Base-by-base conservation (phyloP, 2,888 invertebrate species). In the Norana najaformis region DNA sequence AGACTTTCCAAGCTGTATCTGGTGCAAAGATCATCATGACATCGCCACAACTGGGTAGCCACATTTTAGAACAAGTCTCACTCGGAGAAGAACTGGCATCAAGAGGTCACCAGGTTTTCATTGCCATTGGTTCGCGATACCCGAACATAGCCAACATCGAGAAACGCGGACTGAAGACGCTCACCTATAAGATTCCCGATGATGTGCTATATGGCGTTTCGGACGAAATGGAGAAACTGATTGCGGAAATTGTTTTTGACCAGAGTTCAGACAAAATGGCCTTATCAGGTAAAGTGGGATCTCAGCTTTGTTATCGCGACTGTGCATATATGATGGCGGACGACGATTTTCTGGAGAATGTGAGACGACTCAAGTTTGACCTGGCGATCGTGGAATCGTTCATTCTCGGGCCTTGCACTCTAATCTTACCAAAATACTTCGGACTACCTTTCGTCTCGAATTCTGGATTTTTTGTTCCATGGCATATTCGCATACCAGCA, bases 41-140 rank as follows among this genome's bases (percentile, higher is more conserved):
- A 37, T 36, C 89, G 18, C 83, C 41, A 16, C 90, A 85, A 38
- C 35, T 89, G 1, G 39, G 35, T n/a, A 89, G 91, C 88, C 91
- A 91, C 38, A 38, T 89, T 8, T 34, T 83, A 35, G 90, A 91
- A 36, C 37, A 89, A 3, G 34, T 85, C n/a, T 18, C 85, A 2
- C 41, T 91, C n/a, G 90, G 90, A 30, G 83, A 89, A 36, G 90
- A 83, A 36, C 90, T 91, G 6, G 88, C 47, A 20, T 38, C 82
- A 30, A 30, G 90, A 39, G 90, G 90, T n/a, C 91, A 91, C 41
- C 69, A 91, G n/a, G 91, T 91, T 16, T 83, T 82, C 53, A 47
- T 90, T 41, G 69, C 88, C 36, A 23, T 91, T 18, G 82, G 36
- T n/a, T 83, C 83, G 5, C 41, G 39, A 18, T 85, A 89, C n/a